A percentile compares a stretch with the other conserved stretches of the same genome.
These are phyloP conservation scores for Corvus hawaiiensis DNA, from an alignment of 2,113 vertebrate species.

Conservation along the genomic window DNA sequence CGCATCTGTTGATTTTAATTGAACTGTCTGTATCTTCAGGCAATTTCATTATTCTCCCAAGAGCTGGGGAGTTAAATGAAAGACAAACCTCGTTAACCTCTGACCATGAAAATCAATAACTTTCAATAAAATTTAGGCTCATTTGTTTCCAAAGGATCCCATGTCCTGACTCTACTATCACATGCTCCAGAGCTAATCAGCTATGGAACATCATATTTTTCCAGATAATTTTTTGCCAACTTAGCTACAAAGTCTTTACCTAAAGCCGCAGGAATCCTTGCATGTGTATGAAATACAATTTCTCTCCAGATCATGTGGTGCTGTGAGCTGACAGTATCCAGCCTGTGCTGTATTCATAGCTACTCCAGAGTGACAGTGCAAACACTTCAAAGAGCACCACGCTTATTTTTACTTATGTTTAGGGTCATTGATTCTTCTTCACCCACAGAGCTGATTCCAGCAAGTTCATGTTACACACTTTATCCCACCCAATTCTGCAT, in stretches of 20 bases:
- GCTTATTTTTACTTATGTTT: neutral
- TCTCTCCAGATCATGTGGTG: neutral
- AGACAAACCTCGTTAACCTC: constrained; percentile 77
- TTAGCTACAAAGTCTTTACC: neutral
- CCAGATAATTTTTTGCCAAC: neutral
- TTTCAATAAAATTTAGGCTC: constrained; percentile 79
- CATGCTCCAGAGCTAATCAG: neutral
- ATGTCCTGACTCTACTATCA: neutral
- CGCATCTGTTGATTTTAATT: constrained; percentile 62
- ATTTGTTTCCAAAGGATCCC: constrained; percentile 78
- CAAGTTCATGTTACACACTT: neutral
- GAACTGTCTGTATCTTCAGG: constrained; percentile 57
- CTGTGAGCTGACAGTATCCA: neutral
- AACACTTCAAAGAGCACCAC: neutral
- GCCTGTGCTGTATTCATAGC: neutral
- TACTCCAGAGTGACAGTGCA: neutral
- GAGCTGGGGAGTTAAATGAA: constrained; percentile 57
- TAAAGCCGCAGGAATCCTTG: neutral
- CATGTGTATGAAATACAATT: neutral
- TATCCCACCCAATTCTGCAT: neutral
- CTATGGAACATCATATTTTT: neutral
- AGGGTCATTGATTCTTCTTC: neutral
- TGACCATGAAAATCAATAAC: constrained; percentile 80
- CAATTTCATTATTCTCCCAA: constrained; percentile 58
- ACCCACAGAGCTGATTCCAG: neutral